phyloP scores from a whole-genome alignment of 2,797 vertebrate genomes.

The Ambastaia sidthimunki region DNA sequence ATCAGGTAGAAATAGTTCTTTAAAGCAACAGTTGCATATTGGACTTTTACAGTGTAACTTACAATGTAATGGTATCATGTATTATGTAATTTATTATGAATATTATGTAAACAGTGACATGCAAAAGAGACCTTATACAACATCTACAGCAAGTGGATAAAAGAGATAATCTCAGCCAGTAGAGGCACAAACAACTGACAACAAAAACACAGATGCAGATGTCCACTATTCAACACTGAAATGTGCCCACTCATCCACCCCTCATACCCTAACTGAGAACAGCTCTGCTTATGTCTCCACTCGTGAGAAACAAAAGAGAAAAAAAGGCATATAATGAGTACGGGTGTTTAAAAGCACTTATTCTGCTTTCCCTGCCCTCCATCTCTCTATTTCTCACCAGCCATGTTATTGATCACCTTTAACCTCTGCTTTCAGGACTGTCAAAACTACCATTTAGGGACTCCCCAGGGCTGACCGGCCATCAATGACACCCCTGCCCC shows the following conservation, averaged over 20 bases:
- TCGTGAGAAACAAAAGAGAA: slow-evolving; percentile 65
- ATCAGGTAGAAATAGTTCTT: neutral
- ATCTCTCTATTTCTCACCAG: slow-evolving; percentile 68
- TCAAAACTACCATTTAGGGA: slow-evolving; percentile 91
- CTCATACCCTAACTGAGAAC: neutral
- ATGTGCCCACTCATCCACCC: slow-evolving; percentile 46
- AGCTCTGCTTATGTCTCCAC: slow-evolving; percentile 31
- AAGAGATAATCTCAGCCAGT: slow-evolving; percentile 17
- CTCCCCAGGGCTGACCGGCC: slow-evolving; percentile 81
- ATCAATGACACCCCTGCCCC: slow-evolving; percentile 86
- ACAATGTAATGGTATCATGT: neutral
- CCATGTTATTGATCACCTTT: slow-evolving; percentile 96
- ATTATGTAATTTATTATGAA: neutral
- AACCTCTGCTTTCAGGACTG: slow-evolving; percentile 90
- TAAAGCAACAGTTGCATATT: neutral
- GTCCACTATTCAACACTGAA: slow-evolving; percentile 34
- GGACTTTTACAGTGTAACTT: neutral
- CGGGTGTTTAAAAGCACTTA: slow-evolving; percentile 74
- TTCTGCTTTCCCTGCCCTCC: slow-evolving; percentile 58
- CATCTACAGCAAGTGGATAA: slow-evolving; percentile 29
- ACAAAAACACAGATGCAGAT: slow-evolving; percentile 47
- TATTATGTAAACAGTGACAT: neutral
- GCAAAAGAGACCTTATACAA: slow-evolving; percentile 1
- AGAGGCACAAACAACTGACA: slow-evolving; percentile 36
- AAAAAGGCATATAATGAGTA: slow-evolving; percentile 73